Base-by-base conservation (phyloP, 2,888 invertebrate genomes). In the Aphidius colemani region DNA sequence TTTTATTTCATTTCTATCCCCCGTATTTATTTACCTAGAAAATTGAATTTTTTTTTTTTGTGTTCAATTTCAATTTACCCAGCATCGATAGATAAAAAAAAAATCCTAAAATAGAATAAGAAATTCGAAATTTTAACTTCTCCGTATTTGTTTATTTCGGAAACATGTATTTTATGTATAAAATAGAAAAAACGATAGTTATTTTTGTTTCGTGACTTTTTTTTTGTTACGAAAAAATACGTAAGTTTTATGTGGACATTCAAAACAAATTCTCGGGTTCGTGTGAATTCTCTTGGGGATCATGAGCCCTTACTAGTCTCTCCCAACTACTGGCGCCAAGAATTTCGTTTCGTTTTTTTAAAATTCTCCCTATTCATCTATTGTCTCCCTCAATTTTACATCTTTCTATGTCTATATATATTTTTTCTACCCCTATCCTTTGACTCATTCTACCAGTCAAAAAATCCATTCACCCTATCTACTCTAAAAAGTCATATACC, bases 191-290 rank as follows among this genome's bases (percentile, higher is more conserved):
- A 18, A 18, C 13, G 13, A 18, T 18, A 30, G 30, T 30, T 50
- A 10, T 55, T 64, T 59, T 61, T 51, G 30, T 46, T 65, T 53
- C 62, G 65, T 70, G 71, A 72, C 71, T 30, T 30, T 30, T 30
- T 18, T 30, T 71, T 66, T 56, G 72, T 74, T 74, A 72, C 67
- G 62, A 67, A 69, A 75, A 72, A 70, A 67, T 70, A 71, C 66
- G 69, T 73, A 66, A 58, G 66, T 67, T 66, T 67, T 63, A 59
- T 69, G 57, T 53, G 44, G 71, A 65, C 71, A 72, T 70, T 67
- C 74, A 72, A 77, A 76, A 76, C 75, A 77, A 77, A 77, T 76
- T 75, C 72, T 63, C 64, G 69, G 74, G 69, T 70, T 72, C 70
- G 70, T 30, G 30, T 71, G 70, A 70, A 70, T 72, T 78, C 72